These are phyloP conservation scores for Calameuta idolon DNA, from an alignment of 2,888 invertebrate species.

Conservation along the genomic window DNA sequence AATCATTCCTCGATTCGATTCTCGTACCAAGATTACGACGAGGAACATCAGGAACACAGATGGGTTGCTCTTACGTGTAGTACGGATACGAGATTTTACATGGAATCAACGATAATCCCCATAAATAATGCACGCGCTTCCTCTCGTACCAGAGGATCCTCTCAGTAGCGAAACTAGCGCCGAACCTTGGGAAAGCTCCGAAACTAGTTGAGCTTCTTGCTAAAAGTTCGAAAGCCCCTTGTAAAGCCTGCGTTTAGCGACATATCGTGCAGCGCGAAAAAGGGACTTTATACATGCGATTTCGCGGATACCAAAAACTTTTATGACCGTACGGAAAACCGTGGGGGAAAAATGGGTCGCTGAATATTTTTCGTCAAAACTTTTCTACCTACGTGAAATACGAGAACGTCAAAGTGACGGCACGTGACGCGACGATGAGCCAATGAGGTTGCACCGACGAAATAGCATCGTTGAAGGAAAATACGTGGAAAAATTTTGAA, in stretches of 20 bases:
- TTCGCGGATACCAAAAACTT: constrained; percentile 44
- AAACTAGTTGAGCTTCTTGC: constrained; percentile 45
- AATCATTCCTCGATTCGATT: neutral
- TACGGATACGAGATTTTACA: neutral
- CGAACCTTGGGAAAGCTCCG: constrained; percentile 30
- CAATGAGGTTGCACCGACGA: neutral
- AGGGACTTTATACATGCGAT: constrained; percentile 41
- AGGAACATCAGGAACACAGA: neutral
- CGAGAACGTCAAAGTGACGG: neutral
- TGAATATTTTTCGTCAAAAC: neutral
- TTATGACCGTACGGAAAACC: constrained; percentile 27
- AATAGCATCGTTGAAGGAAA: neutral
- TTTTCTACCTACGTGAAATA: neutral
- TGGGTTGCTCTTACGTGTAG: neutral
- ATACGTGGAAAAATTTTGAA: neutral
- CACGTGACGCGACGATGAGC: neutral
- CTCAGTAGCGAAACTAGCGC: constrained; percentile 18
- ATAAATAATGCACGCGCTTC: constrained; percentile 44
- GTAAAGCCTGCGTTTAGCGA: constrained; percentile 47
- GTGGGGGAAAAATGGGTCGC: constrained; percentile 14
- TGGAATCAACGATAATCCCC: constrained; percentile 24
- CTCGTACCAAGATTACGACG: neutral
- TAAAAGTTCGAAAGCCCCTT: constrained; percentile 49
- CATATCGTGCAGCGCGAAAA: constrained; percentile 38
- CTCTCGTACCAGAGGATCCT: constrained; percentile 16